phyloP scores from a whole-genome alignment of 92 coral and sea anemone species.

The Palythoa grandiflora region DNA sequence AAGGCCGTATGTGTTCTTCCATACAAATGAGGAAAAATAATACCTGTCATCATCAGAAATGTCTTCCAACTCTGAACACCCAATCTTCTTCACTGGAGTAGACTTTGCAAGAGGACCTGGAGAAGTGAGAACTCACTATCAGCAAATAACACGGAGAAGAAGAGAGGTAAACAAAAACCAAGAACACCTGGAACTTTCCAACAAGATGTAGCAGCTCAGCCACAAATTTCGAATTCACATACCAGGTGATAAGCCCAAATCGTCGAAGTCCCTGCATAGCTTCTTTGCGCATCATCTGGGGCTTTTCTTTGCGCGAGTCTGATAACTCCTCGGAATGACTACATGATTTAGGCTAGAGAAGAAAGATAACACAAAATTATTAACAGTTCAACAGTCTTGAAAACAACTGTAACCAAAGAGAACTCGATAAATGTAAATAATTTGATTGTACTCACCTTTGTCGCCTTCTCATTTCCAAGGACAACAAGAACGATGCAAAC shows the following conservation, averaged over 20 bases:
- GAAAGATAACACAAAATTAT: background rate
- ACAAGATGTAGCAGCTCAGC: background rate
- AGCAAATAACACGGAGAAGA: constrained; percentile 9
- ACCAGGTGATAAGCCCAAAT: constrained; percentile 25
- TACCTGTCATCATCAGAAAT: constrained; percentile 18
- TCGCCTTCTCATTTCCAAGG: constrained; percentile 22
- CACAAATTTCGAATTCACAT: background rate
- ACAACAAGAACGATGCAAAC: constrained; percentile 33
- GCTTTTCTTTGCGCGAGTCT: constrained; percentile 39
- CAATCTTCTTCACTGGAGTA: constrained; percentile 22
- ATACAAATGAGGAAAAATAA: background rate
- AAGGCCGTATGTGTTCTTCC: constrained; percentile 2
- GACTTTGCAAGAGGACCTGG: constrained; percentile 27
- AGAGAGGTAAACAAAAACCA: background rate
- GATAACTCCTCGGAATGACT: constrained; percentile 26
- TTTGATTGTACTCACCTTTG: constrained; percentile 21
- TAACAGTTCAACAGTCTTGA: background rate
- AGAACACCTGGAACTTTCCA: constrained; percentile 14
- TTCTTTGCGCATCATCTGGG: constrained; percentile 14
- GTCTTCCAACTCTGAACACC: constrained; percentile 6
- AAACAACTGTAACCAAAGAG: constrained; percentile 24
- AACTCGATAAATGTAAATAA: background rate
- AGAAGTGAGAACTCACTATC: constrained; percentile 17
- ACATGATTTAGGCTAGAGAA: constrained; percentile 12
- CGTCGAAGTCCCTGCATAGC: constrained; percentile 32